Base-by-base conservation (phyloP, 2,113 vertebrate genomes). In the Myotis yumanensis region DNA sequence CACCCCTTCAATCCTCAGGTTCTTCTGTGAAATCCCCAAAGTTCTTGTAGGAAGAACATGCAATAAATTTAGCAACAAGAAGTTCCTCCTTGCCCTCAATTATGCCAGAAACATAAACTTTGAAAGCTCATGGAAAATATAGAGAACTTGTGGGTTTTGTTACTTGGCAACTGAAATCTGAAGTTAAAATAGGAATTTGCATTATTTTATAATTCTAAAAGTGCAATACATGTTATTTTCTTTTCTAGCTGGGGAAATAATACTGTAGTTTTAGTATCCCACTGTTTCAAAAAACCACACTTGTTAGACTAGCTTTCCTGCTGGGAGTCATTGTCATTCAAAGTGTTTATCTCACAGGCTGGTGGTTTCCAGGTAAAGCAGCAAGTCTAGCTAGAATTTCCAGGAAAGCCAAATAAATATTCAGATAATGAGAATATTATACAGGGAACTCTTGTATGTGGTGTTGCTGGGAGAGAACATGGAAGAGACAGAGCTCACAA, bases 361-460 rank as follows among this genome's bases (percentile, higher is more conserved):
- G 16, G 20, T 43, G 54, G 28, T 2, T 3, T 18, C 64, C 48
- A 91, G 86, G 73, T 95, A 96, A 66, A 22, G 54, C 54, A 94
- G 15, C 68, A 76, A 59, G 66, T 46, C 81, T 95, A 57, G 4
- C 48, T 90, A 84, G 25, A 72, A 48, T 89, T 87, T 0, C 86
- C 52, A 96, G 80, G 82, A 91, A 94, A 96, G 85, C 76, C 95
- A 77, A 72, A 66, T 14, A 89, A 76, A 54, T 77, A 94, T 82
- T 80, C 52, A 91, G 54, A 97, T 84, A 93, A 97, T 82, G 95
- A 93, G 88, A 98, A 98, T 94, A 96, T 97, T 97, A 96, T 97
- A 68, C 96, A 97, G 81, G 87, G 85, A 86, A 79, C 28, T 3
- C 80, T 69, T 46, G 23, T 2, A 18, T 11, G 12, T 90, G 11